A percentile compares a stretch with the other conserved stretches of the same genome.
These are phyloP conservation scores for Slavum lentiscoides DNA, from an alignment of 2,888 invertebrate genomes.

Conservation along the genomic window DNA sequence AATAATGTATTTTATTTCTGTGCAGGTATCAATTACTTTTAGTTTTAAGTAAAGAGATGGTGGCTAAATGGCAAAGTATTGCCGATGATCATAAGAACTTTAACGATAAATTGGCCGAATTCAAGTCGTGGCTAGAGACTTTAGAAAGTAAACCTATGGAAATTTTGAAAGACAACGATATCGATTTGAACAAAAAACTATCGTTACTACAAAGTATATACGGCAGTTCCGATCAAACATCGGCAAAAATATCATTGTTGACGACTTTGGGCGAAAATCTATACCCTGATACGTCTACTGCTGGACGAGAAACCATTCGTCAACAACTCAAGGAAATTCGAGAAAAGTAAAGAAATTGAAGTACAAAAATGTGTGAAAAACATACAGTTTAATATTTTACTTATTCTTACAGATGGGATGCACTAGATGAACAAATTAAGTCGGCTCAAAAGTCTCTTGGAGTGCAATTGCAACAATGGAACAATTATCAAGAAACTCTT, in stretches of 20 bases:
- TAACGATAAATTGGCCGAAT: constrained; percentile 73
- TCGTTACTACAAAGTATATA: constrained; percentile 73
- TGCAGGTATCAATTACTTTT: constrained; percentile 74
- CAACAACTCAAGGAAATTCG: constrained; percentile 78
- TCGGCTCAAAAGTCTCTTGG: constrained; percentile 85
- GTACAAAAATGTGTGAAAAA: neutral
- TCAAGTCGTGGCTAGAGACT: constrained; percentile 76
- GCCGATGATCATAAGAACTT: constrained; percentile 83
- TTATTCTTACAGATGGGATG: constrained; percentile 71
- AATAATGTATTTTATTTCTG: neutral
- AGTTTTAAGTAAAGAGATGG: constrained; percentile 80
- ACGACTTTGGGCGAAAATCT: constrained; percentile 82
- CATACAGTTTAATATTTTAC: neutral
- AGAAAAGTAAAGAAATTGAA: constrained; percentile 62
- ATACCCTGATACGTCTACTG: constrained; percentile 89
- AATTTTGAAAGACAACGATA: constrained; percentile 66
- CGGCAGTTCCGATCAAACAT: constrained; percentile 82
- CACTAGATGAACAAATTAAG: constrained; percentile 78
- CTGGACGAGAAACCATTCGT: constrained; percentile 87
- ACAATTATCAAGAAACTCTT: constrained; percentile 82
- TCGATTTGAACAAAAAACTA: constrained; percentile 68
- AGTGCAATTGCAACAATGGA: constrained; percentile 79
- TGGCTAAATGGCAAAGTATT: constrained; percentile 80
- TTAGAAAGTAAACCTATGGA: constrained; percentile 73
- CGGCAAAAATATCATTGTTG: constrained; percentile 74